These are phyloP conservation scores for Platichthys flesus DNA, from an alignment of 2,113 vertebrate species.

Conservation along the genomic window DNA sequence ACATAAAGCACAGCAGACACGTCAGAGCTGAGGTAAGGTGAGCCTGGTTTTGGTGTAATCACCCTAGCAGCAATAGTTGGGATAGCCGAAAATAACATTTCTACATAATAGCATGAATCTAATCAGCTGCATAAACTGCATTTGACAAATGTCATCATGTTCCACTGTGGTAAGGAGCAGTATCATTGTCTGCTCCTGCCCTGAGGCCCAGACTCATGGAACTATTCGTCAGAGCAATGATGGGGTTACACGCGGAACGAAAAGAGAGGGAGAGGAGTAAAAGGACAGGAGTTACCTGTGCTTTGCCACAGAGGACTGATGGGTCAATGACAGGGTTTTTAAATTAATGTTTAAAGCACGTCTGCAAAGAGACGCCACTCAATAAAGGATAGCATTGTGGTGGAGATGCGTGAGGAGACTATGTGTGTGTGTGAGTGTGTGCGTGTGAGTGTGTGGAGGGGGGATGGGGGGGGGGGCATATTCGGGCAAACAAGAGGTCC, in stretches of 20 bases:
- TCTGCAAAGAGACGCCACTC: constrained; percentile 53
- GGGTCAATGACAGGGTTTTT: constrained; percentile 53
- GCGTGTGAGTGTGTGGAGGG: not conserved
- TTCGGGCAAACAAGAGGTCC: constrained; percentile 71
- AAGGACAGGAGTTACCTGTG: constrained; percentile 72
- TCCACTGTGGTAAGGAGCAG: constrained; percentile 76
- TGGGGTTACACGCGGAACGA: constrained; percentile 56
- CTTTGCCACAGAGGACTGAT: constrained; percentile 59
- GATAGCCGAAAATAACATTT: constrained; percentile 28
- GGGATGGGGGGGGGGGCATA: constrained; percentile 28
- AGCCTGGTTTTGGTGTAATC: constrained; percentile 14
- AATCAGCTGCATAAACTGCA: constrained; percentile 83
- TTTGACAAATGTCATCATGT: constrained; percentile 83
- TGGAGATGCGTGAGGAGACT: constrained; percentile 64
- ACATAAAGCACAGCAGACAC: constrained; percentile 1
- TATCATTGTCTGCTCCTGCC: constrained; percentile 77
- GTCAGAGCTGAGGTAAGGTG: not conserved
- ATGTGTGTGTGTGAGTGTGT: constrained; percentile 12
- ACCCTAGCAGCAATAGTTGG: not conserved
- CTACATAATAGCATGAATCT: constrained; percentile 62
- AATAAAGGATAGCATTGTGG: constrained; percentile 76
- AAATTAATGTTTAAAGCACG: constrained; percentile 71
- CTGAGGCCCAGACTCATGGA: constrained; percentile 65
- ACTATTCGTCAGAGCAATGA: constrained; percentile 81
- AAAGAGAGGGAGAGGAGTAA: constrained; percentile 37